Conservation (phyloP, 2,797 vertebrate species). For the Emydoidea blandingii region DNA sequence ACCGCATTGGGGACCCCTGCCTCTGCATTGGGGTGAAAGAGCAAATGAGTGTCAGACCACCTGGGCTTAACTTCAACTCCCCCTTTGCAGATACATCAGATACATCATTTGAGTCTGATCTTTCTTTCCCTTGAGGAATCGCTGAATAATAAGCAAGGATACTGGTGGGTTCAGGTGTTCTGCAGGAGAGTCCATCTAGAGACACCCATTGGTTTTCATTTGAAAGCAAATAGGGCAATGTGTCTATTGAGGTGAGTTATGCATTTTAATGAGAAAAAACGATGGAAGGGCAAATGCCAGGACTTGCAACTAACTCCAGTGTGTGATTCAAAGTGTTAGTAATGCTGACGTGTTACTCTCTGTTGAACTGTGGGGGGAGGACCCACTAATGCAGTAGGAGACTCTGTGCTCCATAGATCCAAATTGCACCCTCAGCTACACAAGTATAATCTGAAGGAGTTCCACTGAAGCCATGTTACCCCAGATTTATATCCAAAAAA, state of each 20-base stretch:
- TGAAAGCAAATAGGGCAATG: constrained; percentile 42
- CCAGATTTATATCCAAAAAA: background rate
- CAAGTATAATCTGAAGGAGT: background rate
- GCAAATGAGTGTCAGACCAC: background rate
- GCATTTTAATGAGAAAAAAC: constrained; percentile 22
- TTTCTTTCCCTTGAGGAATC: background rate
- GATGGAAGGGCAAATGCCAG: constrained; percentile 63
- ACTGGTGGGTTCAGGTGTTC: background rate
- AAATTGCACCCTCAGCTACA: background rate
- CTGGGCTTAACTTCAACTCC: accelerated
- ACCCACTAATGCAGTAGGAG: background rate
- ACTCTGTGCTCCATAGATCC: background rate
- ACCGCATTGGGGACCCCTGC: no score
- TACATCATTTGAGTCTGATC: background rate
- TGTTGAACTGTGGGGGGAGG: constrained; percentile 29
- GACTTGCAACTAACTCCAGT: constrained; percentile 58
- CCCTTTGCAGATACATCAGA: background rate
- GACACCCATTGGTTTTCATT: constrained; percentile 37
- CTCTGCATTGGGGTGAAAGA: background rate
- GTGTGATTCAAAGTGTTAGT: constrained; percentile 63
- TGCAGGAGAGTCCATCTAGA: constrained; percentile 11
- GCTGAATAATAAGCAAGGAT: background rate
- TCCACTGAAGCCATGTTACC: background rate
- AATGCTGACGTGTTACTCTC: constrained; percentile 48
- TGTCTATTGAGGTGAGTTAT: constrained; percentile 28